Evolutionary conservation across 2,113 vertebrate genomes (phyloP).

Genomic region (Egretta garzetta): DNA sequence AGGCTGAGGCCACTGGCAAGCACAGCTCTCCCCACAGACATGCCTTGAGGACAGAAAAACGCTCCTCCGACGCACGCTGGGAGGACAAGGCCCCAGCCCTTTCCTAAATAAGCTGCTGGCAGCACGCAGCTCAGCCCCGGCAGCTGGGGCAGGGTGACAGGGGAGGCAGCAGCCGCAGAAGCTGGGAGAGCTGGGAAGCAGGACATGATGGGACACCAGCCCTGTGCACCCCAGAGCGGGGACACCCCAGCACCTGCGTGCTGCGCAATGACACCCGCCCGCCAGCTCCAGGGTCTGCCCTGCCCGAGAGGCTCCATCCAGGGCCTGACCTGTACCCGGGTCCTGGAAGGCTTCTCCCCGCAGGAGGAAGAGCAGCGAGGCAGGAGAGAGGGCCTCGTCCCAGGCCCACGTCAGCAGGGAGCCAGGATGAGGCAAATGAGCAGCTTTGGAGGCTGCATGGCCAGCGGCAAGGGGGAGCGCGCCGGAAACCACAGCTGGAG

Average conservation of each 20-base stretch:
- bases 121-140: not conserved
- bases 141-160: not conserved
- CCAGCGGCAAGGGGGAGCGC: not conserved
- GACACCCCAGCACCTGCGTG: not conserved
- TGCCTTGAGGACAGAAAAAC: not conserved
- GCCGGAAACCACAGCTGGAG: not conserved
- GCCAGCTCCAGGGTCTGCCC: not conserved
- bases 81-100: not conserved
- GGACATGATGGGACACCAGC: not conserved
- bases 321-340: not conserved
- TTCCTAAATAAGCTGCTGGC: not conserved
- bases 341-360: not conserved
- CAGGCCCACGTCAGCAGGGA: not conserved
- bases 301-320: not conserved
- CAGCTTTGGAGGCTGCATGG: not conserved
- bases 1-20: not conserved
- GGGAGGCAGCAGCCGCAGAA: not conserved
- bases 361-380: not conserved
- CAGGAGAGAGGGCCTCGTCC: not conserved
- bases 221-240: not conserved
- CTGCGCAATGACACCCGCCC: not conserved
- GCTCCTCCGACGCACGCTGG: accelerated
- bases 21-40: not conserved
- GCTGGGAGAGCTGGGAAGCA: accelerated
- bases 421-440: not conserved